A percentile compares a stretch with the other conserved stretches of the same genome.
phyloP scores from a whole-genome alignment of 2,113 vertebrate species.

The Macheiramphus alcinus region DNA sequence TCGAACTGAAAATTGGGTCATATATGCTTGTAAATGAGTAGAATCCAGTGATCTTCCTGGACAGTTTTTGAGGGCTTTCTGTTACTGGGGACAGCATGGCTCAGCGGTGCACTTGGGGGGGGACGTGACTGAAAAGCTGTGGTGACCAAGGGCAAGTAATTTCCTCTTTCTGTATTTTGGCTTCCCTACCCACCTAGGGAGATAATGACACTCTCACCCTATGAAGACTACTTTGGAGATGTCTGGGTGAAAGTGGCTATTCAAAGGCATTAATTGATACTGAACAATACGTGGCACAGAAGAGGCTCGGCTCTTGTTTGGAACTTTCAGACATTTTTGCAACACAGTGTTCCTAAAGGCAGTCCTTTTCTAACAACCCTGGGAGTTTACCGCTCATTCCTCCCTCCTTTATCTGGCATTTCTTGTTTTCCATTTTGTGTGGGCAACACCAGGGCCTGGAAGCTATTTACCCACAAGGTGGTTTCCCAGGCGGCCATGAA shows the following conservation, averaged over 20 bases:
- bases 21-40: background rate
- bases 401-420: background rate
- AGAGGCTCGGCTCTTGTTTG: background rate
- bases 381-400: background rate
- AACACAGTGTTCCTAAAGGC: background rate
- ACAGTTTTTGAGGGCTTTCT: background rate
- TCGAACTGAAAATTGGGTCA: fast-evolving
- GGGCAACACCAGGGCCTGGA: constrained; percentile 77
- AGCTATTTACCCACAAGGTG: constrained; percentile 58
- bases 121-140: background rate
- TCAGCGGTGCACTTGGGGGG: fast-evolving
- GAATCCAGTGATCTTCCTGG: background rate
- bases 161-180: background rate
- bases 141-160: background rate
- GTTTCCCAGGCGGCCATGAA: constrained; percentile 41
- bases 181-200: background rate
- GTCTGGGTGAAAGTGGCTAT: background rate
- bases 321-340: background rate
- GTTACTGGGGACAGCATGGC: background rate
- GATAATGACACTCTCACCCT: background rate
- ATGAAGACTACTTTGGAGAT: background rate
- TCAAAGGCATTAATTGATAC: background rate
- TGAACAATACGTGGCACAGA: background rate
- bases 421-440: constrained; percentile 1
- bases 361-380: background rate